Evolutionary conservation across 92 coral and sea anemone genomes (phyloP).

Genomic region (Ricordea florida): DNA sequence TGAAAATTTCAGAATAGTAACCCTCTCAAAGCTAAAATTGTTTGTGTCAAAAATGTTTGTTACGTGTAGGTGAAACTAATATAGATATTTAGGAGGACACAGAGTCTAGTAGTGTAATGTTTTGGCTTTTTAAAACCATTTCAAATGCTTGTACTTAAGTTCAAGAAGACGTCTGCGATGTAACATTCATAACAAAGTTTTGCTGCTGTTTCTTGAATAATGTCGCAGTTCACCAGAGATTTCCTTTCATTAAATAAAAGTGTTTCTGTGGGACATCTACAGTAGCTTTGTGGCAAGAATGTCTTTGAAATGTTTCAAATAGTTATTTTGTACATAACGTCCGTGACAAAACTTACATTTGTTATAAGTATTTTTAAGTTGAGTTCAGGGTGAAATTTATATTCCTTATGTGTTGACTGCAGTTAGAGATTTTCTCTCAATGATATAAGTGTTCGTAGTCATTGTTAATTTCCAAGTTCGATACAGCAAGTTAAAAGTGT

Average conservation of each 20-base stretch:
- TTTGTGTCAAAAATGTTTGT: not conserved
- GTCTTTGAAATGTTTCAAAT: not conserved
- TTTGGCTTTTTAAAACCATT: too few species aligned
- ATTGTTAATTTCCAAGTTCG: too few species aligned
- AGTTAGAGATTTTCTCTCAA: too few species aligned
- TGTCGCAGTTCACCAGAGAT: constrained; percentile 1
- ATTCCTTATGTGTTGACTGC: not conserved
- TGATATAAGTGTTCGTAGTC: too few species aligned
- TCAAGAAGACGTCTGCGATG: not conserved
- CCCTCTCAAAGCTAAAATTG: not conserved
- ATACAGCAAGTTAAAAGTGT: not conserved
- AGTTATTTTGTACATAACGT: not conserved
- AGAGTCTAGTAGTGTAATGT: not conserved
- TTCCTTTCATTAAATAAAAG: not conserved
- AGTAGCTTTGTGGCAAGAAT: constrained; percentile 4
- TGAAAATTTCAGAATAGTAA: not conserved
- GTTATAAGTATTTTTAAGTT: too few species aligned
- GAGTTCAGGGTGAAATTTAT: not conserved
- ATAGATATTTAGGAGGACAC: not conserved
- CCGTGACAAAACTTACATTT: too few species aligned
- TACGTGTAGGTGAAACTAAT: not conserved
- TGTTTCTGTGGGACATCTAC: not conserved
- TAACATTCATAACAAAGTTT: not conserved
- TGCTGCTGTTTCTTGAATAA: not conserved
- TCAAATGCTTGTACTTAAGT: too few species aligned